Evolutionary conservation across 2,797 vertebrate genomes (phyloP).

Genomic region (Trachops cirrhosus): DNA sequence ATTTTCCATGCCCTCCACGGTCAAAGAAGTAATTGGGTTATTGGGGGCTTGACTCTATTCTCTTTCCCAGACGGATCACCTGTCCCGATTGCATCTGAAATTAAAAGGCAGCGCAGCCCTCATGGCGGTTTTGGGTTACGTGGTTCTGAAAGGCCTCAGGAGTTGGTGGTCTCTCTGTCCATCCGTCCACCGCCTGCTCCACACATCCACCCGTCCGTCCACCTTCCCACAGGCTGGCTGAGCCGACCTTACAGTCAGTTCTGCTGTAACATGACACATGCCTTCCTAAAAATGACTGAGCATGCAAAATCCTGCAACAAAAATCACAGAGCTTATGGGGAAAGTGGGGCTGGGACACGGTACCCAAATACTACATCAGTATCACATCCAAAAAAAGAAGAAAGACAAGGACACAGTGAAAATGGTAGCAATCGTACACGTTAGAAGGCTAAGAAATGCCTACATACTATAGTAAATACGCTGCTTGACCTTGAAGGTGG

Average conservation of each 20-base stretch:
- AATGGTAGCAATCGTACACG: not conserved
- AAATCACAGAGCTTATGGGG: not conserved
- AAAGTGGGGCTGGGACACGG: not conserved
- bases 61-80: conserved; percentile 24
- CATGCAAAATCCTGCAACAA: not conserved
- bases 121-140: not conserved
- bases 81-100: not conserved
- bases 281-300: not conserved
- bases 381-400: not conserved
- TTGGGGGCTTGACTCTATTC: not conserved
- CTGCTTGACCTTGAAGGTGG: not conserved
- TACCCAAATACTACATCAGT: not conserved
- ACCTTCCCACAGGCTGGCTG: not conserved
- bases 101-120: not conserved
- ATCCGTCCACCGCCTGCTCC: not conserved
- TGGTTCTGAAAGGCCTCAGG: not conserved
- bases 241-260: not conserved
- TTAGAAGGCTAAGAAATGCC: not conserved
- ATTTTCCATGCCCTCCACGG: conserved; percentile 6
- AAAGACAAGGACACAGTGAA: not conserved
- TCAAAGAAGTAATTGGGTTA: conserved; percentile 57
- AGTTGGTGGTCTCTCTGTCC: not conserved
- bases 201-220: not conserved
- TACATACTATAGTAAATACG: not conserved
- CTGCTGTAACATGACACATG: not conserved